Conservation (phyloP, 2,797 vertebrate species). For the Centropyge bicolor region DNA sequence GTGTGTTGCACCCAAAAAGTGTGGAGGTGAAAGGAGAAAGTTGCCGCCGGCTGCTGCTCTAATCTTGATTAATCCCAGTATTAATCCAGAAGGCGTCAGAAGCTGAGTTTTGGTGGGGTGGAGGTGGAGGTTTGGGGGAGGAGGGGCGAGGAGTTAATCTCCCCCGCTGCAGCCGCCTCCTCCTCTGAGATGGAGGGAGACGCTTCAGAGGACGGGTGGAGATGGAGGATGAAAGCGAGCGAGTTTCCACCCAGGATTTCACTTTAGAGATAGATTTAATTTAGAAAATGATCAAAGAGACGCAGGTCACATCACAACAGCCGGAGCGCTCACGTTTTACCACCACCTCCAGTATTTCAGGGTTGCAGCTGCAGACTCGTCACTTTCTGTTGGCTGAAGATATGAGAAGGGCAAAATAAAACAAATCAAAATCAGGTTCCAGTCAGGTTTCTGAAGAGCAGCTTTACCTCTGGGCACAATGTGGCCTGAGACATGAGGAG, state of each 20-base stretch:
- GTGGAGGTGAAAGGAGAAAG: constrained; percentile 33
- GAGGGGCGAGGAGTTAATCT: constrained; percentile 19
- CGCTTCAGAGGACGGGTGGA: constrained; percentile 17
- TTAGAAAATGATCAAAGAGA: constrained; percentile 32
- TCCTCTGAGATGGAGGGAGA: constrained; percentile 8
- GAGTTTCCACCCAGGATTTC: constrained; percentile 10
- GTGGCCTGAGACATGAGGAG: too few species aligned
- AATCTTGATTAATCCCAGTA: constrained; percentile 76
- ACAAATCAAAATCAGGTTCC: too few species aligned
- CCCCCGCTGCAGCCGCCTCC: background rate
- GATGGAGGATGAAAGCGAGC: constrained; percentile 39
- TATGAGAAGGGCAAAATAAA: background rate
- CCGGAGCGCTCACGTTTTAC: background rate
- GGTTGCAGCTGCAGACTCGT: background rate
- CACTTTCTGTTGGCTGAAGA: too few species aligned
- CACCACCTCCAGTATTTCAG: background rate
- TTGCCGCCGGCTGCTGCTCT: constrained; percentile 41
- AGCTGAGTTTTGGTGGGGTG: constrained; percentile 13
- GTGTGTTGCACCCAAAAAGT: background rate
- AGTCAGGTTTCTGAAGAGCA: too few species aligned
- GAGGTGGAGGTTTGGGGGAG: constrained; percentile 4
- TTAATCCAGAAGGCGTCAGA: constrained; percentile 63
- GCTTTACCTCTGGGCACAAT: too few species aligned
- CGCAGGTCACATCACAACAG: background rate
- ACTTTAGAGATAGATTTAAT: constrained; percentile 10